These are phyloP conservation scores for Apotomis betuletana DNA, from an alignment of 2,888 invertebrate species.

Conservation along the genomic window DNA sequence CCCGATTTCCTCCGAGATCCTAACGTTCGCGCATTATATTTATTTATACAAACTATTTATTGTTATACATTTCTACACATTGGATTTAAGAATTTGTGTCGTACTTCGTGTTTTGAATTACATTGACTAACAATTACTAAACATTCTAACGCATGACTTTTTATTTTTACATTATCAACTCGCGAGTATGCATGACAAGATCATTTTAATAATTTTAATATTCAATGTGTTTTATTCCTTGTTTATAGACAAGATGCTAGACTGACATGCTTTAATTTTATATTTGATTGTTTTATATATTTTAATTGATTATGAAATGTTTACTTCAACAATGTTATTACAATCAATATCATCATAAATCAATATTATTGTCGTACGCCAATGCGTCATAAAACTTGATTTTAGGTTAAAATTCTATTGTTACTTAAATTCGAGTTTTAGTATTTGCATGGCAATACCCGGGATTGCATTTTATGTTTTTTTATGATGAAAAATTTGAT, in stretches of 20 bases:
- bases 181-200: conserved; percentile 79
- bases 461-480: conserved; percentile 80
- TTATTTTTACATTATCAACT: conserved; percentile 72
- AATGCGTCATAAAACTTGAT: conserved; percentile 76
- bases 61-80: conserved; percentile 36
- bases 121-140: conserved; percentile 82
- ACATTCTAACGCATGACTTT: conserved; percentile 79
- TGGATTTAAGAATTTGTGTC: conserved; percentile 44
- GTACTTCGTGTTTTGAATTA: conserved; percentile 65
- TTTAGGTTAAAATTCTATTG: conserved; percentile 64
- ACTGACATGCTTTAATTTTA: conserved; percentile 71
- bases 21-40: conserved; percentile 59
- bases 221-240: conserved; percentile 50
- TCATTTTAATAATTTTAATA: conserved; percentile 49
- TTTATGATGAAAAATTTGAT: conserved; percentile 77
- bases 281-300: conserved; percentile 53
- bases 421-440: conserved; percentile 78
- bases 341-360: conserved; percentile 46
- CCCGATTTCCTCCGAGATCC: conserved; percentile 68
- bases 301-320: conserved; percentile 65
- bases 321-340: conserved; percentile 77
- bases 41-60: conserved; percentile 34
- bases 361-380: conserved; percentile 65
- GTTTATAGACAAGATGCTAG: conserved; percentile 60
- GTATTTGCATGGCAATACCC: conserved; percentile 79